A percentile compares a stretch with the other conserved stretches of the same genome.
phyloP scores from a whole-genome alignment of 2,113 vertebrate species.

The Percopsis transmontana region DNA sequence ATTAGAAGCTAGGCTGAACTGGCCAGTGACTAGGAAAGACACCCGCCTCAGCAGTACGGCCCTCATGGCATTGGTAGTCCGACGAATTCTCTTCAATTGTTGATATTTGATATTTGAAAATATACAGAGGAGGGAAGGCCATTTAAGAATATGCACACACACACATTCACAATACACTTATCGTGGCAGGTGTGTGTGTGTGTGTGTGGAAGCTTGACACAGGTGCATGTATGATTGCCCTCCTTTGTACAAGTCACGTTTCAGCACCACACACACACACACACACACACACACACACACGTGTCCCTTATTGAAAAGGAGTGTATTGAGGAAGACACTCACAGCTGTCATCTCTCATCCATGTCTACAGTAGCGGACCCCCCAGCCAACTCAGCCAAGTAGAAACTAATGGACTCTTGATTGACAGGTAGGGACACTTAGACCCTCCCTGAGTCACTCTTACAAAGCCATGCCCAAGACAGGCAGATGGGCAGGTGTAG shows the following conservation, averaged over 20 bases:
- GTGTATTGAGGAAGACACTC: conserved; percentile 38
- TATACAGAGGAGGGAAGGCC: too few relatives aligned
- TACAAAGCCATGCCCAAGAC: neutral
- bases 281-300: conserved; percentile 2
- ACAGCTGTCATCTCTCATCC: conserved; percentile 56
- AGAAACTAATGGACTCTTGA: conserved; percentile 65
- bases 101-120: too few relatives aligned
- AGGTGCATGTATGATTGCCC: conserved; percentile 4
- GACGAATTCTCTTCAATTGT: too few relatives aligned
- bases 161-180: neutral
- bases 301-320: conserved; percentile 1
- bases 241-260: too few relatives aligned
- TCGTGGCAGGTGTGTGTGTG: neutral
- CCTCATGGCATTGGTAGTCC: too few relatives aligned
- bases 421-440: conserved; percentile 58
- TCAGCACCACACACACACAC: neutral
- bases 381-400: conserved; percentile 39
- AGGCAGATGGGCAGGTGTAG: neutral
- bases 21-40: too few relatives aligned
- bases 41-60: too few relatives aligned
- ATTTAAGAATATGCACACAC: too few relatives aligned
- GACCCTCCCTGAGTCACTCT: conserved; percentile 36
- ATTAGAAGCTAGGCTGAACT: too few relatives aligned
- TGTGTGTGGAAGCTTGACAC: neutral
- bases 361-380: conserved; percentile 38